Base-by-base conservation (phyloP, 2,113 vertebrate genomes). In the Caretta caretta region DNA sequence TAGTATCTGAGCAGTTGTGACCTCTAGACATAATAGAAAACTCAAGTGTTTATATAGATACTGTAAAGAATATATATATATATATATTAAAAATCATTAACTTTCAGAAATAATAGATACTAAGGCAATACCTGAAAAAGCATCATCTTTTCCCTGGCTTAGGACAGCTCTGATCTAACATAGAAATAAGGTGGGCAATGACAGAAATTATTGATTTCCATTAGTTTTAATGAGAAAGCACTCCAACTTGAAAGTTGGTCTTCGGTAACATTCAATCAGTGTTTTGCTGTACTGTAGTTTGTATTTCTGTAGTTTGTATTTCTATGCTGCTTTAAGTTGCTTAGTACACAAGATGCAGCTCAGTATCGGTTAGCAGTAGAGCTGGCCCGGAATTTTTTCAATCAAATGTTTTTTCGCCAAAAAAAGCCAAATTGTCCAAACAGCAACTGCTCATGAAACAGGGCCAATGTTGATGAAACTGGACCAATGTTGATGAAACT, bases 21-120 rank as follows among this genome's bases (percentile, higher is more conserved):
- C 94, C 88, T 88, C 89, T 51, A 14, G 81, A 96, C 86, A 89
- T 97, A 93, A 97, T 95, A 94, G 88, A 95, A 96, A 97, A 96
- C 87, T 90, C 84, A 72, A 82, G 80, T 88, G 96, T 96, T 96
- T 80, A 87, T 86, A 80, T 81, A 89, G 79, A 93, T 91, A 85
- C 46, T 89, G 80, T 72, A 95, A 93, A 94, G 92, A 76, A 95
- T 83, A 95, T 90, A 94, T 90, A 94, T 31, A 38, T 62, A 49
- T 49, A 49, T 49, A 49, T 57, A 93, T 92, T 93, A 48, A 84
- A 75, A 96, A 95, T 91, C 87, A 84, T 10, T 75, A 54, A 89
- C 85, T 91, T 91, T 95, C 88, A 53, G 89, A 97, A 93, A 90
- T 84, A 88, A 62, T 42, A 49, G 82, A 87, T 83, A 80, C 94